phyloP scores from a whole-genome alignment of 1,140 invertebrate species.

The Chironomus striatipennis region DNA sequence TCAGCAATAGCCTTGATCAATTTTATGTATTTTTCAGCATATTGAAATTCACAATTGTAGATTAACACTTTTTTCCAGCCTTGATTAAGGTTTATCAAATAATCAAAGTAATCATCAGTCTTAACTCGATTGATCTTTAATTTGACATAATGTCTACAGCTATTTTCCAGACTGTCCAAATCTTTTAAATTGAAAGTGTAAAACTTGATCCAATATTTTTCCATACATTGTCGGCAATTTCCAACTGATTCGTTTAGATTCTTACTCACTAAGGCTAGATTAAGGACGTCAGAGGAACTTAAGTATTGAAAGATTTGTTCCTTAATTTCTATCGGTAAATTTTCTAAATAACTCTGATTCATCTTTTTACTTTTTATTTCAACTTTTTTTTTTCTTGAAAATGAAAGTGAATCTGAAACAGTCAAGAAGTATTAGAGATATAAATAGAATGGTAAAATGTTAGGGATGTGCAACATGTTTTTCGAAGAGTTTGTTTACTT shows the following conservation, averaged over 20 bases:
- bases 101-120: neutral
- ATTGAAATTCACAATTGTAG: slow-evolving; percentile 5
- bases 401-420: neutral
- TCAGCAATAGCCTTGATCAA: neutral
- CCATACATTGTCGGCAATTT: neutral
- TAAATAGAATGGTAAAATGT: neutral
- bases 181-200: slow-evolving; percentile 5
- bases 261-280: neutral
- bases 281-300: neutral
- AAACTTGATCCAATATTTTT: neutral
- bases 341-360: neutral
- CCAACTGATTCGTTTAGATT: neutral
- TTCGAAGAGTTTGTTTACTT: no score
- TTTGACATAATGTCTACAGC: neutral
- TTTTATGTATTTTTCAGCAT: neutral
- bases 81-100: neutral
- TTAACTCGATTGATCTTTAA: neutral
- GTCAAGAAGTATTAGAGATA: neutral
- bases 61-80: neutral
- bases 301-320: neutral
- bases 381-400: neutral
- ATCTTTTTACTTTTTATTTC: neutral
- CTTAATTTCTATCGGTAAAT: neutral
- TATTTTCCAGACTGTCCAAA: neutral
- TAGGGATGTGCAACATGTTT: neutral